These are phyloP conservation scores for Drosophila picticornis DNA, from an alignment of 2,888 invertebrate genomes.

Conservation along the genomic window DNA sequence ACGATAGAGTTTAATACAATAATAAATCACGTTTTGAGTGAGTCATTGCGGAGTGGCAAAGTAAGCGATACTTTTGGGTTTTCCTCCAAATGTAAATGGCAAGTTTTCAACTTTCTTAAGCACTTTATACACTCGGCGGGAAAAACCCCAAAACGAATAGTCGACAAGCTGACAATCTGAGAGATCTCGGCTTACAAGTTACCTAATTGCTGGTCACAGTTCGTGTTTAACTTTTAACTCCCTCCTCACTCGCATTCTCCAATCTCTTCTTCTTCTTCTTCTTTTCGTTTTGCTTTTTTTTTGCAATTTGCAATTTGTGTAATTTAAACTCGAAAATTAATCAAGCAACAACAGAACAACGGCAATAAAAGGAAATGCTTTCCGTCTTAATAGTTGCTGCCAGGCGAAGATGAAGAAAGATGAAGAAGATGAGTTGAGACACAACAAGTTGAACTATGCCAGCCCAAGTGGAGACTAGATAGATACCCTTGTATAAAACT, in stretches of 20 bases:
- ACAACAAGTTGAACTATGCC: not conserved
- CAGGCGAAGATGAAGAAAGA: conserved; percentile 20
- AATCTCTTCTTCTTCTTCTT: not conserved
- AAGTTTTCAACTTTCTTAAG: conserved; percentile 1
- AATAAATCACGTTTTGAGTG: too few species aligned
- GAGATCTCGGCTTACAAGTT: conserved; percentile 39
- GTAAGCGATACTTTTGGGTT: not conserved
- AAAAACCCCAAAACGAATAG: conserved; percentile 1
- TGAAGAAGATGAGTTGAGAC: conserved; percentile 1
- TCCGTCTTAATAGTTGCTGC: conserved; percentile 47
- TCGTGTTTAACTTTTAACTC: not conserved
- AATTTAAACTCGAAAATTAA: conserved; percentile 36
- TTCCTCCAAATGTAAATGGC: not conserved
- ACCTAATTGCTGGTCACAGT: conserved; percentile 56
- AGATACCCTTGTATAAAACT: not conserved
- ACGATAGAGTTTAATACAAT: not conserved
- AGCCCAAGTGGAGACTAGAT: not conserved
- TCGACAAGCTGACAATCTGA: conserved; percentile 4
- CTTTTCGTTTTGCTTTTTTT: not conserved
- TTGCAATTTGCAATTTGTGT: not conserved
- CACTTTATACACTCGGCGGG: not conserved
- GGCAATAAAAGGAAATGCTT: conserved; percentile 25
- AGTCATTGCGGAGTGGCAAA: not conserved
- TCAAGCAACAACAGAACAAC: conserved; percentile 28
- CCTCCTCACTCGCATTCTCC: not conserved